These are phyloP conservation scores for Phocoena phocoena DNA, from an alignment of 2,113 vertebrate genomes.

Conservation along the genomic window DNA sequence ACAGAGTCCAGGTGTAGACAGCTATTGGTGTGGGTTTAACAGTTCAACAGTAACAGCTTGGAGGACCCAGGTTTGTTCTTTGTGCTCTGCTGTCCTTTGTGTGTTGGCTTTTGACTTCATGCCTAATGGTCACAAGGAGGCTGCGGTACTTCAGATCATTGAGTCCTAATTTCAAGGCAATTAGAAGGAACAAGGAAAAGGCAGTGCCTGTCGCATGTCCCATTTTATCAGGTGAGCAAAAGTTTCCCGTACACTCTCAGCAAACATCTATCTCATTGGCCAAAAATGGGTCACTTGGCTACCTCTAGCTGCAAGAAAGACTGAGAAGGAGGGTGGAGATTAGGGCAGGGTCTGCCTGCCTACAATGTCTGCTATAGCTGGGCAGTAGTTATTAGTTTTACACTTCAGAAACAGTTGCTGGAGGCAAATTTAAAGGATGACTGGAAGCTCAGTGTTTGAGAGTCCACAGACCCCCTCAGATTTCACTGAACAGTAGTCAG, in stretches of 20 bases:
- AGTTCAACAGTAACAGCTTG: background rate
- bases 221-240: background rate
- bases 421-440: background rate
- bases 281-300: background rate
- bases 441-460: background rate
- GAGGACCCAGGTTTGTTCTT: background rate
- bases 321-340: background rate
- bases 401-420: background rate
- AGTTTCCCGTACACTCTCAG: background rate
- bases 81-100: background rate
- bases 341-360: background rate
- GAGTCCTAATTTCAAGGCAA: background rate
- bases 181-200: background rate
- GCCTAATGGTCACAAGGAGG: background rate
- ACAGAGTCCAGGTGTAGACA: background rate
- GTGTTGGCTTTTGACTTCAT: background rate
- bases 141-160: rapidly evolving
- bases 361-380: background rate
- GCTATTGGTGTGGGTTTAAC: background rate
- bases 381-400: background rate
- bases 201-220: no score
- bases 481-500: background rate
- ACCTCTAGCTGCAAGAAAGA: background rate
- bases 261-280: background rate
- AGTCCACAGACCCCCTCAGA: background rate